Base-by-base conservation (phyloP, 2,888 invertebrate genomes). In the Drosophila kokeensis region DNA sequence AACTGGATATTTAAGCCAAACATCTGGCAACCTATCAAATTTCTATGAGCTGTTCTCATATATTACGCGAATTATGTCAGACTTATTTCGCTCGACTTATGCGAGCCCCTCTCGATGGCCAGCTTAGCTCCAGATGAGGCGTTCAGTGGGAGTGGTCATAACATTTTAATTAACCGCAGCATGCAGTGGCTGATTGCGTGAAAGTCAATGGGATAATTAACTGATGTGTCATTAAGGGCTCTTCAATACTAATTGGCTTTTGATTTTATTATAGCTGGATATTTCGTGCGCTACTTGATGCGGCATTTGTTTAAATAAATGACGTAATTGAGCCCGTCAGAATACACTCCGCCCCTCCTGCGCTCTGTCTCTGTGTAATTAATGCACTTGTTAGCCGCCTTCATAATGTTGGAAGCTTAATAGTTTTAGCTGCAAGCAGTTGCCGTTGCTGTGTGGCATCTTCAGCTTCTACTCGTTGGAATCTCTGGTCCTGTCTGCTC, bases 121-220 rank as follows among this genome's bases (percentile, higher is more conserved):
- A 27, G 27, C 36, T 69, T 60, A 73, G 15, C 24, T 59, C 13
- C 29, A 32, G 52, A 30, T 48, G 4, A 64, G 42, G 49, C 49
- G 18, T 13, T 8, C 40, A 42, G 29, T 49, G 45, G 64, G 18
- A 30, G 53, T 50, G 40, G 48, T 24, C 66, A 73, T 79, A 73
- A 76, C 67, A 66, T 76, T 79, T 70, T 79, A 76, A 79, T 79
- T 79, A 73, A 70, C 60, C 50, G 21, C 62, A 27, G 21, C 62
- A 27, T 64, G 58, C 48, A 45, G 15, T n/a, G 7, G 29, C 45
- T 27, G 15, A 21, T 11, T 4, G 36, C 13, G 32, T n/a, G 24
- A 13, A 45, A 64, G 64, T 62, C 42, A 66, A 82, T 81, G 70
- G 77, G 66, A 60, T 79, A 79, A 79, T 85, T 79, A 74, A 75